Evolutionary conservation across 2,113 vertebrate species (phyloP).

Genomic region (Datnioides undecimradiatus): DNA sequence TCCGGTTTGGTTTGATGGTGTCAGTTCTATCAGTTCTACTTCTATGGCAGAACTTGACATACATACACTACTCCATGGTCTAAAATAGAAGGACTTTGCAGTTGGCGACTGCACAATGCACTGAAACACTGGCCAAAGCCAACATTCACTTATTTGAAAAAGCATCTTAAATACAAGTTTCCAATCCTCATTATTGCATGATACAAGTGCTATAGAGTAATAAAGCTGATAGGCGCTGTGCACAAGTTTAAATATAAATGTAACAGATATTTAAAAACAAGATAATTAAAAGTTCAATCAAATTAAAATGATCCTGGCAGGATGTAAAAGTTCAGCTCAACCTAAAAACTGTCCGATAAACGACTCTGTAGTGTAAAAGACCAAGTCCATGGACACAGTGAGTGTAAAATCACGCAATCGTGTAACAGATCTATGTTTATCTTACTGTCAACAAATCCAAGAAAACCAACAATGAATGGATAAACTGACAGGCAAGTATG

Average conservation of each 20-base stretch:
- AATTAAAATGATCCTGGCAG: slow-evolving; percentile 35
- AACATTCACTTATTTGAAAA: background rate
- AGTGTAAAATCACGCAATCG: too few relatives aligned
- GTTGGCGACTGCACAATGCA: background rate
- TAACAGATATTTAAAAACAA: slow-evolving; percentile 20
- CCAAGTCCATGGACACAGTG: background rate
- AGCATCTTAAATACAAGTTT: slow-evolving; percentile 9
- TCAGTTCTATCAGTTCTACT: slow-evolving; percentile 17
- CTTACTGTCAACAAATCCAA: background rate
- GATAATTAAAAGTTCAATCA: slow-evolving; percentile 40
- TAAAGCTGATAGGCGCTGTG: slow-evolving; percentile 35
- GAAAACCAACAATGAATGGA: too few relatives aligned
- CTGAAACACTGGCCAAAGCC: background rate
- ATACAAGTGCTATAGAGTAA: slow-evolving; percentile 27
- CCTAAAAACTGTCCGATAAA: background rate
- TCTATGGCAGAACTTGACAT: slow-evolving; percentile 15
- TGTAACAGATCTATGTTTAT: background rate
- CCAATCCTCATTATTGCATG: slow-evolving; percentile 50
- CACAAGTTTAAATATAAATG: slow-evolving; percentile 27
- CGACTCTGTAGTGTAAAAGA: background rate
- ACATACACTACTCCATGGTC: background rate
- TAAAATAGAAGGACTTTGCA: slow-evolving; percentile 29
- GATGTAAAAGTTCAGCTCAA: background rate
- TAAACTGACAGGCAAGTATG: too few relatives aligned
- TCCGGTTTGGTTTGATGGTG: background rate